Percentiles rank a stretch among this genome's conserved stretches.
phyloP scores from a whole-genome alignment of 2,797 vertebrate species.

The Coregonus sp. region DNA sequence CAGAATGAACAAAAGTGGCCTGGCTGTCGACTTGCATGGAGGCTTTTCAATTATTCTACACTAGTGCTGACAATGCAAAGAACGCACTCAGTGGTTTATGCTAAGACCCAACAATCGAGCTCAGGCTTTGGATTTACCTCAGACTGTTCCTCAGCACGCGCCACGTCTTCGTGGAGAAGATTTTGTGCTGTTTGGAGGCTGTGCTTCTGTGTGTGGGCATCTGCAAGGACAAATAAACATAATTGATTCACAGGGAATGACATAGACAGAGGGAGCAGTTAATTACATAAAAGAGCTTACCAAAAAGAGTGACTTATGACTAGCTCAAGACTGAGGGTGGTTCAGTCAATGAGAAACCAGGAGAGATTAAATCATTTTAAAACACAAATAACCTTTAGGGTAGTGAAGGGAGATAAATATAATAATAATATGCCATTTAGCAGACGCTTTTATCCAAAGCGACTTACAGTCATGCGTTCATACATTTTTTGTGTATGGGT shows the following conservation, averaged over 20 bases:
- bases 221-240: conserved; percentile 64
- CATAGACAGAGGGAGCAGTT: conserved; percentile 1
- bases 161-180: conserved; percentile 78
- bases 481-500: too few species aligned
- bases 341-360: not conserved
- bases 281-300: not conserved
- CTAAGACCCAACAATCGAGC: conserved; percentile 3
- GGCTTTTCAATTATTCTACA: conserved; percentile 18
- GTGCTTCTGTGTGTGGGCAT: conserved; percentile 62
- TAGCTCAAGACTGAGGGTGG: not conserved
- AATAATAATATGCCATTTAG: too few species aligned
- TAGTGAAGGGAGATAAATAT: not conserved
- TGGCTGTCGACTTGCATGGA: too few species aligned
- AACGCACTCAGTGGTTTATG: conserved; percentile 18
- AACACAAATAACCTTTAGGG: not conserved
- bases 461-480: too few species aligned
- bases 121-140: not conserved
- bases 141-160: conserved; percentile 73
- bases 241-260: conserved; percentile 29
- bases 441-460: too few species aligned
- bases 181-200: conserved; percentile 72
- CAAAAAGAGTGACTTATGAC: conserved; percentile 7
- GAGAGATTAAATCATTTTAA: not conserved
- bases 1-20: conserved; percentile 11
- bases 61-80: conserved; percentile 15